phyloP scores from a whole-genome alignment of 2,888 invertebrate genomes.

The Phortica magna region DNA sequence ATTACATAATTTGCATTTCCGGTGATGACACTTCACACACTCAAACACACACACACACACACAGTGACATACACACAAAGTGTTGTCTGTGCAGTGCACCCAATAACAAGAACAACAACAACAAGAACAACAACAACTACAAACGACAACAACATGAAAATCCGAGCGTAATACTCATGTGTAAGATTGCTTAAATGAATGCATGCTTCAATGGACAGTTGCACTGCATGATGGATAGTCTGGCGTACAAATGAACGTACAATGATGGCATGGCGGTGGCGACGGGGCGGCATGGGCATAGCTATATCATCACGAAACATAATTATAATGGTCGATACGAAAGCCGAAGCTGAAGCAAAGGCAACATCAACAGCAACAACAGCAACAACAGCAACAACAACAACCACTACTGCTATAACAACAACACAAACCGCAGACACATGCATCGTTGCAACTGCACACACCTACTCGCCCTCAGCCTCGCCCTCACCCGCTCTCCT shows the following conservation, averaged over 20 bases:
- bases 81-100: neutral
- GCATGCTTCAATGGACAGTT: constrained; percentile 46
- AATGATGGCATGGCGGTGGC: neutral
- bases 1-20: constrained; percentile 77
- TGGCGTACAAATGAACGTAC: neutral
- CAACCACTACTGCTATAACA: constrained; percentile 34
- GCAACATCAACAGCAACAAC: constrained; percentile 26
- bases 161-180: constrained; percentile 39
- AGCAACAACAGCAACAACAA: constrained; percentile 20
- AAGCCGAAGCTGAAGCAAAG: neutral
- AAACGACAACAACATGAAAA: constrained; percentile 25
- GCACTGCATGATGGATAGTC: neutral
- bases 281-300: neutral
- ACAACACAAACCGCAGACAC: constrained; percentile 57
- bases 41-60: constrained; percentile 22
- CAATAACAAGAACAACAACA: constrained; percentile 18
- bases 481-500: neutral
- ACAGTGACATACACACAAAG: constrained; percentile 29
- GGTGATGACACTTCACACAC: constrained; percentile 44
- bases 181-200: constrained; percentile 63
- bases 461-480: neutral
- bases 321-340: neutral
- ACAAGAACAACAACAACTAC: constrained; percentile 21
- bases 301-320: constrained; percentile 11
- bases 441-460: constrained; percentile 44